Conservation (phyloP, 2,888 invertebrate species). For the Andrena flavipes region DNA sequence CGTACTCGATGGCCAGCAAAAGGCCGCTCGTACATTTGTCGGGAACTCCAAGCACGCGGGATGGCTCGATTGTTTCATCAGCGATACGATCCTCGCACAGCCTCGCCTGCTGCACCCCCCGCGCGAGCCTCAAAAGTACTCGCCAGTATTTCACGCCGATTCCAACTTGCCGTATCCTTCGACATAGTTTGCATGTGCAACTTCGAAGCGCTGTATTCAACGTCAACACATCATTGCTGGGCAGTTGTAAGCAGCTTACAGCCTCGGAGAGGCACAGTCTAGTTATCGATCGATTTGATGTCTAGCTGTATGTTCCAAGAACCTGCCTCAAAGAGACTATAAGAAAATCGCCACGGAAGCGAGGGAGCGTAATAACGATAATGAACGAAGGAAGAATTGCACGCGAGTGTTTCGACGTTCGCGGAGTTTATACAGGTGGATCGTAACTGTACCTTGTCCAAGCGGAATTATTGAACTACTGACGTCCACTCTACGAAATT, state of each 20-base stretch:
- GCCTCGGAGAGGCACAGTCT: not conserved
- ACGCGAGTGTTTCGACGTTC: not conserved
- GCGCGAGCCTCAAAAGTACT: too few relatives aligned
- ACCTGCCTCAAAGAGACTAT: not conserved
- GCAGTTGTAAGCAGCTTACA: not conserved
- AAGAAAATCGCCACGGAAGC: not conserved
- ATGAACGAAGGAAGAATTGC: not conserved
- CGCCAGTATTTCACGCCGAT: too few relatives aligned
- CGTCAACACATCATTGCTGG: not conserved
- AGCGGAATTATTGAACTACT: not conserved
- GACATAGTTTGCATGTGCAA: too few relatives aligned
- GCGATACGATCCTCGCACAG: not conserved
- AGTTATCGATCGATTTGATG: not conserved
- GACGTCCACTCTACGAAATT: not conserved
- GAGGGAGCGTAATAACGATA: not conserved
- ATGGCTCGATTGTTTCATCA: not conserved
- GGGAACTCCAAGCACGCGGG: slow-evolving; percentile 14
- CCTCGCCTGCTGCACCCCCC: too few relatives aligned
- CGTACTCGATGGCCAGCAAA: slow-evolving; percentile 61
- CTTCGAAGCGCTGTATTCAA: too few relatives aligned
- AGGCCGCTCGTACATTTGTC: slow-evolving; percentile 48
- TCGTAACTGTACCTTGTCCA: not conserved
- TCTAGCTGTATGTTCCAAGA: not conserved
- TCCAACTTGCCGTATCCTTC: too few relatives aligned
- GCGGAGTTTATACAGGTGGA: not conserved